Conservation (phyloP, 2,888 invertebrate genomes). For the Globia sparganii region DNA sequence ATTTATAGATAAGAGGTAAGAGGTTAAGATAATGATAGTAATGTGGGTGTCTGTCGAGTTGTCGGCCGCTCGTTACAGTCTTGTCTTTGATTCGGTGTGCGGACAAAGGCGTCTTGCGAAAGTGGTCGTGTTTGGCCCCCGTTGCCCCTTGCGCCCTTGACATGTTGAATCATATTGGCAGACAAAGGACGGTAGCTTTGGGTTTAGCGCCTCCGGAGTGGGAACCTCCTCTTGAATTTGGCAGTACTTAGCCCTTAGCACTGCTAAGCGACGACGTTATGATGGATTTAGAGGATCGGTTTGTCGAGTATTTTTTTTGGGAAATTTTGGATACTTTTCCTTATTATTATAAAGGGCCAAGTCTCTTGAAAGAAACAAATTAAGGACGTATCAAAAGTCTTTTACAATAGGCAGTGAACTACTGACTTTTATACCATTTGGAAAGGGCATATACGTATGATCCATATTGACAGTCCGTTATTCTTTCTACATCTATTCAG, state of each 20-base stretch:
- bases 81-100: constrained; percentile 56
- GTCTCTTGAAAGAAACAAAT: too few relatives aligned
- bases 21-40: constrained; percentile 69
- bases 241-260: neutral
- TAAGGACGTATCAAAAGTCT: too few relatives aligned
- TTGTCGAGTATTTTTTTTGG: too few relatives aligned
- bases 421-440: too few relatives aligned
- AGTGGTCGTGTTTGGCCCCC: constrained; percentile 72
- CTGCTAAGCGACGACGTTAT: too few relatives aligned
- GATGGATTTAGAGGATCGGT: too few relatives aligned
- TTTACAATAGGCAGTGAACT: too few relatives aligned
- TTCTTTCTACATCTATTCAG: too few relatives aligned
- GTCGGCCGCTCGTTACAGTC: constrained; percentile 61
- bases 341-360: too few relatives aligned
- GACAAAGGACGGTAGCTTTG: constrained; percentile 59
- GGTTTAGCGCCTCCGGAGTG: constrained; percentile 7
- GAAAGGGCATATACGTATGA: too few relatives aligned
- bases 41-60: constrained; percentile 63
- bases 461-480: too few relatives aligned
- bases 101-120: constrained; percentile 76
- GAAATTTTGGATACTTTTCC: too few relatives aligned
- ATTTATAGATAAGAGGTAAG: constrained; percentile 73
- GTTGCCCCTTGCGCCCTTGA: constrained; percentile 73
- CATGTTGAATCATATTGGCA: constrained; percentile 72
- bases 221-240: neutral